Percentiles rank a stretch among this genome's conserved stretches.
These are phyloP conservation scores for Synodontis membranacea DNA, from an alignment of 2,113 vertebrate genomes.

Conservation along the genomic window DNA sequence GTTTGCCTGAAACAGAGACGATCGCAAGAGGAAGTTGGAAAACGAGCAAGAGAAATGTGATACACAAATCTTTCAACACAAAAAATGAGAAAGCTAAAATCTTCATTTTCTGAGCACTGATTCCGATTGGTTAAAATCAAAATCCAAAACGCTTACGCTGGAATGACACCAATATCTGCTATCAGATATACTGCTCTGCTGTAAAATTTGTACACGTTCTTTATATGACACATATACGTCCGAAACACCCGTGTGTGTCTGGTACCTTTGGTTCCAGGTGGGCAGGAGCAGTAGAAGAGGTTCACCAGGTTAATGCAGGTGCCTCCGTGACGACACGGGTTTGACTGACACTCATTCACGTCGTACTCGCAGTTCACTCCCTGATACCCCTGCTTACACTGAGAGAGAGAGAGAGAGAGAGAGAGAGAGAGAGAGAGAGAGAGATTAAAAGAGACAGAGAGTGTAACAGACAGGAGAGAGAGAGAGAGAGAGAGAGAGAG, in stretches of 20 bases:
- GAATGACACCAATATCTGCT: not conserved
- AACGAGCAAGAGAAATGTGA: not conserved
- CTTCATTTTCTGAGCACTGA: not conserved
- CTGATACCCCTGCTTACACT: slow-evolving; percentile 73
- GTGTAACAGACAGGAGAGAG: too few species aligned
- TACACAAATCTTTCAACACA: not conserved
- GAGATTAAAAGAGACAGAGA: not conserved
- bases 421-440: not conserved
- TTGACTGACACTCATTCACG: slow-evolving; percentile 82
- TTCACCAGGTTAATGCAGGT: slow-evolving; percentile 90
- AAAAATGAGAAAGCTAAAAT: not conserved
- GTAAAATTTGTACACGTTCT: not conserved
- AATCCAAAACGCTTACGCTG: too few species aligned
- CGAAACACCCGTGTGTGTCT: not conserved
- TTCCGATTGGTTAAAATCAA: not conserved
- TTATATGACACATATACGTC: not conserved
- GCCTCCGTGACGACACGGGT: slow-evolving; percentile 88
- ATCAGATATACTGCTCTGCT: not conserved
- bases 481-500: not conserved
- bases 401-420: slow-evolving; percentile 22
- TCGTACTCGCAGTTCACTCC: slow-evolving; percentile 81
- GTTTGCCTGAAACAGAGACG: slow-evolving; percentile 69
- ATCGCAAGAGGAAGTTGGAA: not conserved
- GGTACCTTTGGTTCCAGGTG: slow-evolving; percentile 86
- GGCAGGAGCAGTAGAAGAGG: slow-evolving; percentile 86